Evolutionary conservation across 2,113 vertebrate species (phyloP).

Genomic region (Strix uralensis): DNA sequence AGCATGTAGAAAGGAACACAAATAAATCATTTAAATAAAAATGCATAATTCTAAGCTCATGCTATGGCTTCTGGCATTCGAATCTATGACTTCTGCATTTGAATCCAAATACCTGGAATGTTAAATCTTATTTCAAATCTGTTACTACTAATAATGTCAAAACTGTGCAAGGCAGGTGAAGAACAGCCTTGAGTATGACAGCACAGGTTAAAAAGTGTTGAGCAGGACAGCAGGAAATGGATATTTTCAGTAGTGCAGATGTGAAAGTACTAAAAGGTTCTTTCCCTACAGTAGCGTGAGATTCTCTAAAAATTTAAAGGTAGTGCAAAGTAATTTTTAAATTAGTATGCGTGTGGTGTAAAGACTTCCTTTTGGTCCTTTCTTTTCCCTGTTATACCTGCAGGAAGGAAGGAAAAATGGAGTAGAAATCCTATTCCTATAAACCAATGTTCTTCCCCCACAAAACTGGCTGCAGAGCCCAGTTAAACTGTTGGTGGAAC

Average conservation of each 20-base stretch:
- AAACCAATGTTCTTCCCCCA: neutral
- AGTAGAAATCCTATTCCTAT: neutral
- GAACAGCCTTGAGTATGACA: neutral
- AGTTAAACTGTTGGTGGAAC: neutral
- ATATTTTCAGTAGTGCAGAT: neutral
- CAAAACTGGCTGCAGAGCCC: neutral
- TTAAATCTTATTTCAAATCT: neutral
- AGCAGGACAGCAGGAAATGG: neutral
- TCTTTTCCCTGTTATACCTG: neutral
- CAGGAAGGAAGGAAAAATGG: neutral
- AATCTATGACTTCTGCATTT: neutral
- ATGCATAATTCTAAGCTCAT: neutral
- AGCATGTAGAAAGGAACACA: neutral
- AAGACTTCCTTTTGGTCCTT: neutral
- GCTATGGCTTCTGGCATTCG: neutral
- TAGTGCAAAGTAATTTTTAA: neutral
- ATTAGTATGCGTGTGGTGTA: neutral
- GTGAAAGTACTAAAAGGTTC: neutral
- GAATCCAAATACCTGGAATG: neutral
- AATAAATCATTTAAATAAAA: neutral
- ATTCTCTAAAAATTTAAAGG: neutral
- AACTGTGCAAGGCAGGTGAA: neutral
- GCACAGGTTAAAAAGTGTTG: neutral
- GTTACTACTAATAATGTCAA: neutral
- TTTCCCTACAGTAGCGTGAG: neutral